phyloP scores from a whole-genome alignment of 2,113 vertebrate genomes.

The Oophaga pumilio region DNA sequence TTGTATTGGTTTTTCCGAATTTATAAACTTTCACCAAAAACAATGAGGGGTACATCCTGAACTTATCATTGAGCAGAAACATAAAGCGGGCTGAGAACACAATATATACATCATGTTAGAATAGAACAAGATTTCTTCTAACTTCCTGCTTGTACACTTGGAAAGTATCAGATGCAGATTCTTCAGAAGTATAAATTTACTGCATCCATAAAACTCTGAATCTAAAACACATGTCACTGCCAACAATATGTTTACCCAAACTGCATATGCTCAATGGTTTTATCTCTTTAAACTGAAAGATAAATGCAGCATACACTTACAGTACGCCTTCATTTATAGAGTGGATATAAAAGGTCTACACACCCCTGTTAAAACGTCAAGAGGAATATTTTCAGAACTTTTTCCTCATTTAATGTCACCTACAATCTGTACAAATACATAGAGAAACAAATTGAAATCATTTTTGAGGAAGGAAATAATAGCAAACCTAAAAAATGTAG shows the following conservation, averaged over 20 bases:
- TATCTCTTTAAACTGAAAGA: background rate
- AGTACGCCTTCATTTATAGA: background rate
- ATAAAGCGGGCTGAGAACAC: background rate
- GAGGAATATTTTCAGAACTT: too few relatives aligned
- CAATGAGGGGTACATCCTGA: too few relatives aligned
- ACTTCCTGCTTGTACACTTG: background rate
- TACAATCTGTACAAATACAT: too few relatives aligned
- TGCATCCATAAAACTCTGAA: background rate
- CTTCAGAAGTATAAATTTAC: too few relatives aligned
- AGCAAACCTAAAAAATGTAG: too few relatives aligned
- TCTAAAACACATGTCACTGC: background rate
- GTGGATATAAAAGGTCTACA: too few relatives aligned
- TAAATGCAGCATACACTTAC: background rate
- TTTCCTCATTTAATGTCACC: too few relatives aligned
- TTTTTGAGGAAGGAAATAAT: too few relatives aligned
- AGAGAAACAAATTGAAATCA: too few relatives aligned
- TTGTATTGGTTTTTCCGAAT: background rate
- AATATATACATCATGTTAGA: background rate
- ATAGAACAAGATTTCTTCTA: background rate
- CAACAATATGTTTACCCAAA: background rate
- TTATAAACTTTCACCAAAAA: rapidly evolving
- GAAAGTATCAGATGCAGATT: background rate
- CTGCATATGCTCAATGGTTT: background rate
- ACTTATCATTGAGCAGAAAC: too few relatives aligned
- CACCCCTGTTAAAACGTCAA: too few relatives aligned